Conservation (phyloP, 2,113 vertebrate species). For the Tetraodon nigroviridis region DNA sequence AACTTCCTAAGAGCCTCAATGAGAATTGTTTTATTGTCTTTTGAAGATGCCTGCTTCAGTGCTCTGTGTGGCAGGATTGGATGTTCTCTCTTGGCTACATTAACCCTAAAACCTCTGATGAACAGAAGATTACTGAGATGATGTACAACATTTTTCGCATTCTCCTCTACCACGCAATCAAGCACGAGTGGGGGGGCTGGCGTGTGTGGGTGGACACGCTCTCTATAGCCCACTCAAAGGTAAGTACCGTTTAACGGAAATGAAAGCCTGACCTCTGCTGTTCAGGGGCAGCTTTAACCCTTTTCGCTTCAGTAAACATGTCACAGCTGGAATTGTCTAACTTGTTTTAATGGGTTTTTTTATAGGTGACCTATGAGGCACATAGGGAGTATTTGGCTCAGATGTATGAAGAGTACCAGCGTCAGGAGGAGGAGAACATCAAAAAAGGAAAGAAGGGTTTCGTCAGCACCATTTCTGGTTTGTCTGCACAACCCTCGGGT, state of each 20-base stretch:
- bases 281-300: slow-evolving; percentile 13
- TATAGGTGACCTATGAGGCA: slow-evolving; percentile 94
- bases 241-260: slow-evolving; percentile 75
- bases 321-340: neutral
- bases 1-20: neutral
- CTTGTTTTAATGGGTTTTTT: neutral
- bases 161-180: slow-evolving; percentile 96
- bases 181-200: slow-evolving; percentile 99
- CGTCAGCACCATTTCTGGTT: slow-evolving; percentile 96
- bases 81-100: slow-evolving; percentile 99
- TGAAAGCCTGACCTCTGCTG: slow-evolving; percentile 48
- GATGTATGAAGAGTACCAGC: slow-evolving; percentile 98
- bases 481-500: slow-evolving; percentile 83
- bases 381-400: slow-evolving; percentile 97
- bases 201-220: slow-evolving; percentile 97
- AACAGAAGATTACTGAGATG: slow-evolving; percentile 98
- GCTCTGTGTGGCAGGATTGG: slow-evolving; percentile 99
- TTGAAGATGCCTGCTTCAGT: slow-evolving; percentile 93
- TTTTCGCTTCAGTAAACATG: neutral
- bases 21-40: neutral
- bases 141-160: slow-evolving; percentile 98
- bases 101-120: slow-evolving; percentile 93
- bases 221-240: slow-evolving; percentile 98
- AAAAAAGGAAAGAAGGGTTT: slow-evolving; percentile 95
- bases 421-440: slow-evolving; percentile 95